Evolutionary conservation across 1,140 invertebrate species (phyloP).

Genomic region (Trichonephila inaurata): DNA sequence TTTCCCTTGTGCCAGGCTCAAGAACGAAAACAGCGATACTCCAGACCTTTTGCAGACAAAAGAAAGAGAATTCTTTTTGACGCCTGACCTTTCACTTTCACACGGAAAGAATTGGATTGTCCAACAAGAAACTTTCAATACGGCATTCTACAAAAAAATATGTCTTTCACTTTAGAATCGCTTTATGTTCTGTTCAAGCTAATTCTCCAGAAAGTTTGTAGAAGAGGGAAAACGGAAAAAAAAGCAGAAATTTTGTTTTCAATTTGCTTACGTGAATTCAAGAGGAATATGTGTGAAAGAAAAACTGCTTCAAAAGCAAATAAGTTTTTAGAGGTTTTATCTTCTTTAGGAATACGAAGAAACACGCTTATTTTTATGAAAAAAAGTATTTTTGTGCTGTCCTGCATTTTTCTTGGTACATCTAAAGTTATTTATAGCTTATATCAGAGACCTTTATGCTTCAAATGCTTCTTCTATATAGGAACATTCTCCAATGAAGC

Average conservation of each 20-base stretch:
- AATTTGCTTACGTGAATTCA: not conserved
- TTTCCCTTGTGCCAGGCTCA: not conserved
- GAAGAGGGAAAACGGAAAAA: not conserved
- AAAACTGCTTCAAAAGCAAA: not conserved
- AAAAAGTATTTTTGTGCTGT: not conserved
- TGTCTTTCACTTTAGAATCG: constrained; percentile 14
- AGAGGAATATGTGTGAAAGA: not conserved
- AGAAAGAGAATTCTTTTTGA: not conserved
- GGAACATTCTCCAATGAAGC: not conserved
- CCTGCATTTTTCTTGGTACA: not conserved
- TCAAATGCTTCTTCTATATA: not conserved
- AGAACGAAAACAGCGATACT: not conserved
- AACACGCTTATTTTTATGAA: not conserved
- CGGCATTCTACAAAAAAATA: not conserved
- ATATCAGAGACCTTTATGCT: not conserved
- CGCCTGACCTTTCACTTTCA: constrained; percentile 20
- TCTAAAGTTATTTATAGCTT: not conserved
- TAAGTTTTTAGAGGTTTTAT: constrained; percentile 5
- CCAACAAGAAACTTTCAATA: not conserved
- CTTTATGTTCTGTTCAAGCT: not conserved
- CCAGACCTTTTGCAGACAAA: constrained; percentile 13
- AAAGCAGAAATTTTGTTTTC: not conserved
- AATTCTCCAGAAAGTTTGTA: constrained; percentile 5
- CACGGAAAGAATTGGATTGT: not conserved
- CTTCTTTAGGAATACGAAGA: not conserved